Conservation (phyloP, 35 echinoderm and acorn worm species). For the Ophioderma brevispina region DNA sequence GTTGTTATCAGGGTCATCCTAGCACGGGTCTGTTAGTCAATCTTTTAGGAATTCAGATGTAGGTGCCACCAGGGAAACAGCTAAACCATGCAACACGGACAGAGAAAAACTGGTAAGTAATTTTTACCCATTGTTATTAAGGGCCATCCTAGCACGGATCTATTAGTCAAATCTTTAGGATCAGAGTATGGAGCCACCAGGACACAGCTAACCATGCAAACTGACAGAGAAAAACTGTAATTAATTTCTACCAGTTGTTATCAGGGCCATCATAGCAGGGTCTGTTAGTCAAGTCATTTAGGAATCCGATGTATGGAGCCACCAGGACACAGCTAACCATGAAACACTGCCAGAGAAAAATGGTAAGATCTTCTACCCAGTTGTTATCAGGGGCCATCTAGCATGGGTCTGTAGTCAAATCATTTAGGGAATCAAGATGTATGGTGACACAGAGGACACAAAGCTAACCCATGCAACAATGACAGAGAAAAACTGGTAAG, state of each 20-base stretch:
- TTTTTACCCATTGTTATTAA: too few relatives aligned
- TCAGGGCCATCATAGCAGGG: constrained; percentile 76
- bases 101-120: too few relatives aligned
- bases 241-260: too few relatives aligned
- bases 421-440: constrained; percentile 89
- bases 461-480: constrained; percentile 76
- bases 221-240: too few relatives aligned
- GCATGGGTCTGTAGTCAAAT: constrained; percentile 44
- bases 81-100: too few relatives aligned
- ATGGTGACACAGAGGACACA: constrained; percentile 62
- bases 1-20: constrained; percentile 76
- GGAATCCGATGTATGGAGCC: constrained; percentile 91
- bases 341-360: too few relatives aligned
- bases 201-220: constrained; percentile 32
- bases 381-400: constrained; percentile 77
- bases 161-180: constrained; percentile 66
- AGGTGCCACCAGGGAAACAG: too few relatives aligned
- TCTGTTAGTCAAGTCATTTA: constrained; percentile 62
- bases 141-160: constrained; percentile 60
- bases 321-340: constrained; percentile 49
- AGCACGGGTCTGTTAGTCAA: too few relatives aligned
- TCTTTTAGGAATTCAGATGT: too few relatives aligned
- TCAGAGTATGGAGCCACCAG: constrained; percentile 75
- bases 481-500: too few relatives aligned
- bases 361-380: too few relatives aligned